phyloP scores from a whole-genome alignment of 2,888 invertebrate genomes.

The Ceraclea dissimilis region DNA sequence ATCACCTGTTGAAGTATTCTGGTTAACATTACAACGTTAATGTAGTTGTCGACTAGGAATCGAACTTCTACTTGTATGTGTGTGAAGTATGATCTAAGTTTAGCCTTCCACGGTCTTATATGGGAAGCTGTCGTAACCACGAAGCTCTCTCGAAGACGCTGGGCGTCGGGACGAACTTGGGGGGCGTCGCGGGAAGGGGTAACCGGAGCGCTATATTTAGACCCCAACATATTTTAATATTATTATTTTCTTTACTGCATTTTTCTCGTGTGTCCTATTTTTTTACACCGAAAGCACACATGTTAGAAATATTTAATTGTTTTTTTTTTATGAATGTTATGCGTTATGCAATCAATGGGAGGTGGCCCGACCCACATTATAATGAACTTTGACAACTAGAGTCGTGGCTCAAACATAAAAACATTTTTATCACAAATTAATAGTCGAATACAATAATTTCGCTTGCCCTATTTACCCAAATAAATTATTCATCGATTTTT shows the following conservation, averaged over 20 bases:
- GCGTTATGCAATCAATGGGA: too few relatives aligned
- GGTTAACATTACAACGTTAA: not conserved
- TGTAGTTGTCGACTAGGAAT: not conserved
- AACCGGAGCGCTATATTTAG: not conserved
- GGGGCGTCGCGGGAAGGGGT: not conserved
- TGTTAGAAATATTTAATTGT: too few relatives aligned
- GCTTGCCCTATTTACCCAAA: too few relatives aligned
- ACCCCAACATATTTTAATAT: not conserved
- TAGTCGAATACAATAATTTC: too few relatives aligned
- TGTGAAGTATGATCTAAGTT: conserved; percentile 34
- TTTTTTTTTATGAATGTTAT: too few relatives aligned
- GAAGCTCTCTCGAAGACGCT: not conserved
- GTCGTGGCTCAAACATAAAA: too few relatives aligned
- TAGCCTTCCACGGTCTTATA: conserved; percentile 43
- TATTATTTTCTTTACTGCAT: not conserved
- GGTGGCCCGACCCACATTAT: too few relatives aligned
- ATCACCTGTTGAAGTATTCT: not conserved
- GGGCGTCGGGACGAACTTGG: not conserved
- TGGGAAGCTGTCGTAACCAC: conserved; percentile 31
- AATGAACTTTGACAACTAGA: too few relatives aligned
- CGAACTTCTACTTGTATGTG: not conserved
- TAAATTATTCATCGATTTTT: too few relatives aligned
- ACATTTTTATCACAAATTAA: too few relatives aligned
- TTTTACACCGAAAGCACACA: too few relatives aligned
- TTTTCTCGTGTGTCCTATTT: not conserved